Conservation (phyloP, 1,140 invertebrate genomes). For the Aphis gossypii region DNA sequence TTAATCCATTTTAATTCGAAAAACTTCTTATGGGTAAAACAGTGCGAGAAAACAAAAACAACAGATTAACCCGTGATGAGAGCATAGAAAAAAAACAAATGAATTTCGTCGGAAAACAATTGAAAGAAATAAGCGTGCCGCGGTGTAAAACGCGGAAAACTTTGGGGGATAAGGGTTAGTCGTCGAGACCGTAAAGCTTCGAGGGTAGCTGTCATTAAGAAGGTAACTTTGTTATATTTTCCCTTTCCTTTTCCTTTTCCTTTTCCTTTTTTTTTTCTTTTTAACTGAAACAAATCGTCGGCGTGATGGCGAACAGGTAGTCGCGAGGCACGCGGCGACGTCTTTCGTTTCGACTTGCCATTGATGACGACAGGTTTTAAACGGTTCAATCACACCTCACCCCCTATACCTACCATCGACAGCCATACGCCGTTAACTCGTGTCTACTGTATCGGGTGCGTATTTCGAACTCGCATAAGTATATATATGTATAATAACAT, state of each 20-base stretch:
- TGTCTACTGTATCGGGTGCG: neutral
- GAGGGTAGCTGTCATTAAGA: conserved; percentile 58
- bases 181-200: conserved; percentile 55
- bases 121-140: conserved; percentile 48
- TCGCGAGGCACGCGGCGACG: neutral
- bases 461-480: neutral
- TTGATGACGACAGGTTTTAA: conserved; percentile 44
- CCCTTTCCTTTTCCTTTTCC: conserved; percentile 42
- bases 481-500: neutral
- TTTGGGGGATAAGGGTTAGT: conserved; percentile 55
- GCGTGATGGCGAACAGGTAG: conserved; percentile 41
- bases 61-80: neutral
- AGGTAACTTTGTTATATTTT: conserved; percentile 58
- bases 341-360: neutral
- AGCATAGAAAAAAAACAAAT: conserved; percentile 24
- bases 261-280: conserved; percentile 49
- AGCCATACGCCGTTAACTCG: neutral
- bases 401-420: neutral
- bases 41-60: neutral
- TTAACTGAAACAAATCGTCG: conserved; percentile 52
- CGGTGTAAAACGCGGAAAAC: conserved; percentile 36
- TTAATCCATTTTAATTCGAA: neutral
- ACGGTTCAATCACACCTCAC: conserved; percentile 16
- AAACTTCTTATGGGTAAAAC: neutral
- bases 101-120: conserved; percentile 27